Base-by-base conservation (phyloP, 2,888 invertebrate genomes). In the Prenolepis imparis region DNA sequence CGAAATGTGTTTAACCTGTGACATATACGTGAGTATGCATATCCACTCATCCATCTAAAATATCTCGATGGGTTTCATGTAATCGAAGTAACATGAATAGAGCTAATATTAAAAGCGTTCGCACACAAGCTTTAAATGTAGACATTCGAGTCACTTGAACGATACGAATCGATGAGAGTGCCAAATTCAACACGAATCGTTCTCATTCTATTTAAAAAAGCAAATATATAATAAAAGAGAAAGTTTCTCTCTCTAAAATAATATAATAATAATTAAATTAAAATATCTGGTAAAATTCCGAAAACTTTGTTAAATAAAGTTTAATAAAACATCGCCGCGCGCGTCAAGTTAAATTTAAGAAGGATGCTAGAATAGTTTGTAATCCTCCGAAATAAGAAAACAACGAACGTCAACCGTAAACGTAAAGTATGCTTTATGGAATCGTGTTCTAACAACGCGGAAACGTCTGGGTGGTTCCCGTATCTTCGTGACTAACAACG, bases 361-460 rank as follows among this genome's bases (percentile, higher is more conserved):
- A 41, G 21, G 1, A 21, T 5, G 59, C 18, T n/a, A n/a, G 57
- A 44, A 70, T 21, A 3, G 18, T 12, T 36, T 36, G 3, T 77
- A 28, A 44, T 28, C 6, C 39, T 32, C 9, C 11, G 9, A 21
- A 72, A 61, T 59, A 36, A 36, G 24, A 66, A 41, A 21, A 9
- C 28, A 66, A 70, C 59, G 18, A 68, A 32, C 12, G 12, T 24
- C 59, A 18, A 18, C 9, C 24, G 18, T 78, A 70, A 68, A 32
- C 44, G 12, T 68, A 59, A 80, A 61, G 8, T 24, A 72, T 24
- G 11, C 44, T 70, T 80, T 59, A 72, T 36, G 44, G 32, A 70
- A 64, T 48, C 32, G 21, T 28, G 0, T 32, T 32, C n/a, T n/a
- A n/a, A n/a, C n/a, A n/a, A n/a, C n/a, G n/a, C n/a, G n/a, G n/a